phyloP scores from a whole-genome alignment of 2,113 vertebrate genomes.

The Zeus faber region DNA sequence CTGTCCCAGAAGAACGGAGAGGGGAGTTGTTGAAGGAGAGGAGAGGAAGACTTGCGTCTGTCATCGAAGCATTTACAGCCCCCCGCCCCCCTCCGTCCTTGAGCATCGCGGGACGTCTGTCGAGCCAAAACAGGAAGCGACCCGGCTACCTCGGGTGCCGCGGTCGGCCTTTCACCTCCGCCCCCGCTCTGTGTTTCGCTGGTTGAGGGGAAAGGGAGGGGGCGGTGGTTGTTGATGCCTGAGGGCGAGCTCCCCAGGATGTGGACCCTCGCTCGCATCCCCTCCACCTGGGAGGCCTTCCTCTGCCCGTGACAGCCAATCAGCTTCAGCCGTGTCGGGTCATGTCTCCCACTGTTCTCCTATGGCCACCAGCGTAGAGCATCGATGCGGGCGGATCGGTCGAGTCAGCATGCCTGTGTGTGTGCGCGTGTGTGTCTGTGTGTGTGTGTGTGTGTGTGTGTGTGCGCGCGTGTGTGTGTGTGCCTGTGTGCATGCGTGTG shows the following conservation, averaged over 20 bases:
- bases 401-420: slow-evolving; percentile 14
- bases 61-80: too few relatives aligned
- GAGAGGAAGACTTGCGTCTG: too few relatives aligned
- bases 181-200: background rate
- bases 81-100: background rate
- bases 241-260: slow-evolving; percentile 26
- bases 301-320: slow-evolving; percentile 32
- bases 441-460: too few relatives aligned
- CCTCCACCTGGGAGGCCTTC: slow-evolving; percentile 57
- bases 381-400: slow-evolving; percentile 8
- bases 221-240: slow-evolving; percentile 28
- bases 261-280: slow-evolving; percentile 46
- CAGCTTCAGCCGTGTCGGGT: slow-evolving; percentile 42
- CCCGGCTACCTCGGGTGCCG: background rate
- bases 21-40: too few relatives aligned
- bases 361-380: slow-evolving; percentile 27
- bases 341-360: slow-evolving; percentile 41
- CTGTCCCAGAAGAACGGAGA: too few relatives aligned
- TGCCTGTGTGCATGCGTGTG: too few relatives aligned
- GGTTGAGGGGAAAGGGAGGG: background rate
- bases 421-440: too few relatives aligned
- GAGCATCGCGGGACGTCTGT: slow-evolving; percentile 12
- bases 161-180: slow-evolving; percentile 1
- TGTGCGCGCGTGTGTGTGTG: too few relatives aligned
- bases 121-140: slow-evolving; percentile 43